These are phyloP conservation scores for Ardeotis arabs DNA, from an alignment of 2,113 vertebrate genomes.

Conservation along the genomic window DNA sequence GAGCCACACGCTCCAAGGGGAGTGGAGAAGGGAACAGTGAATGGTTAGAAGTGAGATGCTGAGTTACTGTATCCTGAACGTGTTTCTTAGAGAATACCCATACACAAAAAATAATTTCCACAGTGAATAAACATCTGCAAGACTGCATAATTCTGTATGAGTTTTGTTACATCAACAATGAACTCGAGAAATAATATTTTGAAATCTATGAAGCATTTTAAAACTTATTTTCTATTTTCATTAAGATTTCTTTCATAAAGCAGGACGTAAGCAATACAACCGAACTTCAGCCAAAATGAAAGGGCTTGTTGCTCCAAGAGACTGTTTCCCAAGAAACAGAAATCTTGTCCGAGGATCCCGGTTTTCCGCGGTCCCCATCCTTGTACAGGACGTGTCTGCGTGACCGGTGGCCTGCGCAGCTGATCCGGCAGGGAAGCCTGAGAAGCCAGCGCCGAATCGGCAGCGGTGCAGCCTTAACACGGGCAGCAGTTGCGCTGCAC, in stretches of 20 bases:
- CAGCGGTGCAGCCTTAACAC: background rate
- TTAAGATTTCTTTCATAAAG: background rate
- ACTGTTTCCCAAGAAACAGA: too few relatives aligned
- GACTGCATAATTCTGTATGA: background rate
- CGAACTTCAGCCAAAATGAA: too few relatives aligned
- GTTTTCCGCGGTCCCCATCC: background rate
- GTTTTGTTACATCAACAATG: background rate
- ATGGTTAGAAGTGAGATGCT: constrained; percentile 9
- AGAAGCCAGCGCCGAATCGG: background rate
- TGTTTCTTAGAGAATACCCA: background rate
- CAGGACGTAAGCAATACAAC: too few relatives aligned
- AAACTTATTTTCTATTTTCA: background rate
- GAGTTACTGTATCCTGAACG: background rate
- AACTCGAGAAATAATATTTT: background rate
- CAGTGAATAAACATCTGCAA: background rate
- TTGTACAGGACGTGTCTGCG: background rate
- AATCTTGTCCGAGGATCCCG: too few relatives aligned
- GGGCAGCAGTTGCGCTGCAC: background rate
- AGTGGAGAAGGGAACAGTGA: constrained; percentile 18
- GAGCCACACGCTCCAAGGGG: background rate
- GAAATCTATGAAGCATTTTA: background rate
- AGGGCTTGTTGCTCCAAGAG: too few relatives aligned
- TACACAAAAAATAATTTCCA: background rate
- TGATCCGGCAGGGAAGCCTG: background rate
- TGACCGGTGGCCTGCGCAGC: background rate